phyloP scores from a whole-genome alignment of 2,888 invertebrate species.

The Aspidiotus rigidus region DNA sequence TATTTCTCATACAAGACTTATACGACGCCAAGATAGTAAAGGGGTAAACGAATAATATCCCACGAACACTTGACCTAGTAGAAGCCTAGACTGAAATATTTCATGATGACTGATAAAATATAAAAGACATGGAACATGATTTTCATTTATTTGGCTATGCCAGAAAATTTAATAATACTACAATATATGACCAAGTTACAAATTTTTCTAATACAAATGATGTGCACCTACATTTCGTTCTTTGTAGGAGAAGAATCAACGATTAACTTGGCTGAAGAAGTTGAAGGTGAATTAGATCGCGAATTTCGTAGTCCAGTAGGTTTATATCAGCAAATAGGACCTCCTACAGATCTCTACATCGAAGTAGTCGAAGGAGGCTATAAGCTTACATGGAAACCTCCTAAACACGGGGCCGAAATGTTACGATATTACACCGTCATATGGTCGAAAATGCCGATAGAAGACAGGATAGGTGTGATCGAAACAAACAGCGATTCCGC shows the following conservation, averaged over 20 bases:
- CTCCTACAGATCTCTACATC: constrained; percentile 61
- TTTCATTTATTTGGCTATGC: no score
- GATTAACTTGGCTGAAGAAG: background rate
- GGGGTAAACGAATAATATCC: no score
- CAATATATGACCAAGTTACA: no score
- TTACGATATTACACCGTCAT: constrained; percentile 57
- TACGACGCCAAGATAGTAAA: no score
- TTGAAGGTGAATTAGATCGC: constrained; percentile 15
- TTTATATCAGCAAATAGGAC: constrained; percentile 47
- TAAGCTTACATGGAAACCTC: constrained; percentile 64
- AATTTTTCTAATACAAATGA: no score
- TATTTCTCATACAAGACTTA: no score
- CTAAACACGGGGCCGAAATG: constrained; percentile 50
- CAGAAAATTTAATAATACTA: no score
- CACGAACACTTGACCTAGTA: no score
- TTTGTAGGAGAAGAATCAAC: constrained; percentile 7
- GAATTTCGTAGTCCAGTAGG: constrained; percentile 34
- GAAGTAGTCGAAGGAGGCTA: constrained; percentile 64
- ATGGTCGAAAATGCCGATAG: constrained; percentile 55
- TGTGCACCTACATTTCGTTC: no score
- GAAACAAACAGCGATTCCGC: constrained; percentile 52
- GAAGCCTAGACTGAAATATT: no score
- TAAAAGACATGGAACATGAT: no score
- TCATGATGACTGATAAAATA: no score
- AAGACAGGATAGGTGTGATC: constrained; percentile 52